These are phyloP conservation scores for Drosophila bipectinata DNA, from an alignment of 1,140 invertebrate species.

Conservation along the genomic window DNA sequence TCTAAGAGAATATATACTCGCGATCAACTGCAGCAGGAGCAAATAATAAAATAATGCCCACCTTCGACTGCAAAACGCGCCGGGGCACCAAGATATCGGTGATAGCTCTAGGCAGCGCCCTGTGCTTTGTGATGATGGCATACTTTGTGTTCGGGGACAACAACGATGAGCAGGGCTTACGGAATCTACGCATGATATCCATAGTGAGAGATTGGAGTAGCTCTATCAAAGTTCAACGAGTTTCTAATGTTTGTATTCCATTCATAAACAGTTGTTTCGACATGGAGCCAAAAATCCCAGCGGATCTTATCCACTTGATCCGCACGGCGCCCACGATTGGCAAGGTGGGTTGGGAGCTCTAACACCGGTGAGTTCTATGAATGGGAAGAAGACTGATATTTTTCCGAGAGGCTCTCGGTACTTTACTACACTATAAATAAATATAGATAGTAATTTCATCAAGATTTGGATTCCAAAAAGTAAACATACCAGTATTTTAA, in stretches of 20 bases:
- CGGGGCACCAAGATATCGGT: constrained; percentile 83
- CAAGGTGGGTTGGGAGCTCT: constrained; percentile 87
- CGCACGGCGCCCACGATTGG: constrained; percentile 87
- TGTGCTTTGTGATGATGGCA: constrained; percentile 81
- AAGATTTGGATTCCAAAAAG: constrained; percentile 1
- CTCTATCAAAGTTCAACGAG: not conserved
- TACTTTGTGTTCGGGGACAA: constrained; percentile 83
- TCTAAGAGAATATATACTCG: constrained; percentile 40
- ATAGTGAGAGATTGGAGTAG: constrained; percentile 63
- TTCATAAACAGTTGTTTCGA: constrained; percentile 86
- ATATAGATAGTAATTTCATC: not conserved
- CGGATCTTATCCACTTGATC: constrained; percentile 88
- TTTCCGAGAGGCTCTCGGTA: no score
- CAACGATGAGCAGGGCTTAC: constrained; percentile 77
- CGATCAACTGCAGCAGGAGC: constrained; percentile 59
- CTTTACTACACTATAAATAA: no score
- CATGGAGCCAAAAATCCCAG: constrained; percentile 90
- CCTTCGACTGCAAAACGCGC: constrained; percentile 74
- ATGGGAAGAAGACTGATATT: not conserved
- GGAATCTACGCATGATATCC: constrained; percentile 80
- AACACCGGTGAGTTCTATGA: constrained; percentile 85
- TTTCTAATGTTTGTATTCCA: constrained; percentile 6
- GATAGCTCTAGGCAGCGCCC: constrained; percentile 71
- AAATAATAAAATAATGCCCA: constrained; percentile 47
- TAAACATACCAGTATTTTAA: not conserved